Percentiles rank a stretch among this genome's conserved stretches.
These are phyloP conservation scores for Gerris lacustris DNA, from an alignment of 2,888 invertebrate genomes.

Conservation along the genomic window DNA sequence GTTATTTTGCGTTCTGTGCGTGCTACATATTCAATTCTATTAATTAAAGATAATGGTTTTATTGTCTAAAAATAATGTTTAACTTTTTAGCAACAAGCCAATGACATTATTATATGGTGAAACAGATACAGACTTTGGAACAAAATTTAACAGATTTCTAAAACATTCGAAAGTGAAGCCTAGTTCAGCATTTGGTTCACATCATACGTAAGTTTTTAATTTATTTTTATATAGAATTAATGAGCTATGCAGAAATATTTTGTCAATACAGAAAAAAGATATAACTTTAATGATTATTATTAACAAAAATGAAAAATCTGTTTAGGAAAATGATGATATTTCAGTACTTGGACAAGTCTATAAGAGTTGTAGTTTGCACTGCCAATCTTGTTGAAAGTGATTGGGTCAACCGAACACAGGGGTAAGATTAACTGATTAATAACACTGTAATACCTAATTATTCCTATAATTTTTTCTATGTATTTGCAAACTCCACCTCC, in stretches of 20 bases:
- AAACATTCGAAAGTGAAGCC: conserved; percentile 55
- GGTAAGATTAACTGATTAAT: conserved; percentile 41
- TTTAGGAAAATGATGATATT: conserved; percentile 74
- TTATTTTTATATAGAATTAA: not conserved
- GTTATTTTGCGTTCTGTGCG: conserved; percentile 29
- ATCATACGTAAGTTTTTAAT: conserved; percentile 56
- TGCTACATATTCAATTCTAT: conserved; percentile 28
- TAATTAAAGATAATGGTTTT: not conserved
- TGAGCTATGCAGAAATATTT: not conserved
- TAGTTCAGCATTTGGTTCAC: conserved; percentile 68
- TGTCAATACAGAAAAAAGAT: not conserved
- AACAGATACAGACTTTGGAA: conserved; percentile 48
- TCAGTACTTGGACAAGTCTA: conserved; percentile 64
- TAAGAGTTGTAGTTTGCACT: conserved; percentile 78
- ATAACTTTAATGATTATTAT: not conserved
- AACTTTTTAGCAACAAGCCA: conserved; percentile 48
- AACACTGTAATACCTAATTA: too few relatives aligned
- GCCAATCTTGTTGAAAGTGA: conserved; percentile 84
- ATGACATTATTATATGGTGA: conserved; percentile 67
- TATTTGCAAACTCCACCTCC: too few relatives aligned
- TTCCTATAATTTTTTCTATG: too few relatives aligned
- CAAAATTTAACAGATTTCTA: conserved; percentile 42
- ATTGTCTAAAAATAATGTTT: conserved; percentile 11
- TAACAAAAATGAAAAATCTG: not conserved
- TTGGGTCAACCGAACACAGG: conserved; percentile 90